These are phyloP conservation scores for Rhagonycha fulva DNA, from an alignment of 2,888 invertebrate genomes.

Conservation along the genomic window DNA sequence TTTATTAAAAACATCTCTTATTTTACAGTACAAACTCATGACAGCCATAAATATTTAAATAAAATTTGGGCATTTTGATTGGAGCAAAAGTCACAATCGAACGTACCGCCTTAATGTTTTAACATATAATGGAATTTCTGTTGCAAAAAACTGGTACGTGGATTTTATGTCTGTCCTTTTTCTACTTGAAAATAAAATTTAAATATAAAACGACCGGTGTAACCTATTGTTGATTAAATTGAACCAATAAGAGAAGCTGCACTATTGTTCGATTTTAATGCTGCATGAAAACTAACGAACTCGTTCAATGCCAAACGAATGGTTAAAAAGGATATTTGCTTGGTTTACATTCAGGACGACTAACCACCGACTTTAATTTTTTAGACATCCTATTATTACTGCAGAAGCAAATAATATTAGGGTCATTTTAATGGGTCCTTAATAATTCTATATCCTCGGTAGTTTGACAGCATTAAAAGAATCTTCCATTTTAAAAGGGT, in stretches of 20 bases:
- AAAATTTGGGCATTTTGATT: conserved; percentile 23
- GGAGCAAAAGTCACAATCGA: conserved; percentile 32
- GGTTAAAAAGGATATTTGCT: not conserved
- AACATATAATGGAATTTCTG: conserved; percentile 33
- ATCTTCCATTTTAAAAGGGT: not conserved
- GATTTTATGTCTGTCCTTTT: conserved; percentile 6
- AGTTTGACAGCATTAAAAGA: not conserved
- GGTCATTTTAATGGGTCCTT: conserved; percentile 22
- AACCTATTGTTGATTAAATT: conserved; percentile 11
- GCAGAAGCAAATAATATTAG: conserved; percentile 27
- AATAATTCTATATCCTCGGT: not conserved
- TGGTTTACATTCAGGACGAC: conserved; percentile 1
- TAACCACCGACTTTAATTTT: conserved; percentile 14
- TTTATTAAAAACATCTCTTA: not conserved
- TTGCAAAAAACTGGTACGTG: conserved; percentile 1
- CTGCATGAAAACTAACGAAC: conserved; percentile 16
- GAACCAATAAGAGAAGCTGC: conserved; percentile 7
- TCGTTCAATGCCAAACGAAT: conserved; percentile 16
- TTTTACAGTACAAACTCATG: not conserved
- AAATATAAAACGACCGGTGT: not conserved
- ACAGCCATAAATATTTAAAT: conserved; percentile 29
- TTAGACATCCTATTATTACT: conserved; percentile 28
- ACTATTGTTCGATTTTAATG: conserved; percentile 1
- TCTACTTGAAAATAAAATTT: not conserved
- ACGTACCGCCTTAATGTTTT: conserved; percentile 33